phyloP scores from a whole-genome alignment of 2,113 vertebrate genomes.

The Burhinus oedicnemus region DNA sequence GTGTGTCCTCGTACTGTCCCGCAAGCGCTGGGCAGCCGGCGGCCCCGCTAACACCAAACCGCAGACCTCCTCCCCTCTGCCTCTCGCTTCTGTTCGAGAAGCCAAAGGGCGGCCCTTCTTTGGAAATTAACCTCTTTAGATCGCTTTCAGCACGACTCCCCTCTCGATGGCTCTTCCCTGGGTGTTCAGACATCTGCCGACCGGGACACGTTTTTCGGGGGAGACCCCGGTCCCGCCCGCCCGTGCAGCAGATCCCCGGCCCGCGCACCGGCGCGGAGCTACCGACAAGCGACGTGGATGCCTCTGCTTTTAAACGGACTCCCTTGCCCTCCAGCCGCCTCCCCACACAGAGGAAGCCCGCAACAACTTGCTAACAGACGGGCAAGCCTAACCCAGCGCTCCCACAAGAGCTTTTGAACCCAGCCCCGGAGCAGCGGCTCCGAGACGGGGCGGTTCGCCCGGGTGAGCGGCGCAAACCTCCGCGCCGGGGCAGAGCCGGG shows the following conservation, averaged over 20 bases:
- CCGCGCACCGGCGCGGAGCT: neutral
- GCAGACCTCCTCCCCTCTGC: neutral
- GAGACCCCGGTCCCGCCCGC: neutral
- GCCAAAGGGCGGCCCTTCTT: neutral
- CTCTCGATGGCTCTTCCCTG: neutral
- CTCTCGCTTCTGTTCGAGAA: neutral
- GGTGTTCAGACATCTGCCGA: neutral
- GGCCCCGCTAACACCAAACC: neutral
- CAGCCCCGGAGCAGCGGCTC: neutral
- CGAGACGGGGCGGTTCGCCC: neutral
- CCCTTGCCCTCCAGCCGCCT: neutral
- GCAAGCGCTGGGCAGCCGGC: neutral
- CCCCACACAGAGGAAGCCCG: neutral
- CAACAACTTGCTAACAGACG: neutral
- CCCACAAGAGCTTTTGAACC: neutral
- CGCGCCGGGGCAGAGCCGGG: neutral
- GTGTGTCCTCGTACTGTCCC: neutral
- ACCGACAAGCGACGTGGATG: neutral
- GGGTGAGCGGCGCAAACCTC: neutral
- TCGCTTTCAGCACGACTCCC: neutral
- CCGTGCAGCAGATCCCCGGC: neutral
- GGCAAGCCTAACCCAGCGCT: neutral
- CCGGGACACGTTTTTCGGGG: neutral
- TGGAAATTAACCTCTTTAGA: slow-evolving; percentile 38
- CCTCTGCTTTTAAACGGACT: neutral